These are phyloP conservation scores for Arizona elegans DNA, from an alignment of 2,113 vertebrate species.

Conservation along the genomic window DNA sequence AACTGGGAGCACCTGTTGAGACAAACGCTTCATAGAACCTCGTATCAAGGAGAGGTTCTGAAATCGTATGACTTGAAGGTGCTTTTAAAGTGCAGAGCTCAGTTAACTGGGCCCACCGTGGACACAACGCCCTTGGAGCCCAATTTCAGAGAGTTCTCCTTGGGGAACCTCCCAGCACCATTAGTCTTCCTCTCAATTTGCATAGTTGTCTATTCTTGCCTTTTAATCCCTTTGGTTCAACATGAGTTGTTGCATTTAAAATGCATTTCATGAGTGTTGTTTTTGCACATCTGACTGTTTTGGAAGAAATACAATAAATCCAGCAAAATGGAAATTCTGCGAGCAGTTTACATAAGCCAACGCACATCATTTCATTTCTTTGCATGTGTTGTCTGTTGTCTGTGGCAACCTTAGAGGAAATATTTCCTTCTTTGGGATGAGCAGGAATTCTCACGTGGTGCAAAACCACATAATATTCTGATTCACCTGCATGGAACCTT, in stretches of 20 bases:
- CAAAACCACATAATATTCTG: not conserved
- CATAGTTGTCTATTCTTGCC: not conserved
- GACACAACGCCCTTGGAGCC: not conserved
- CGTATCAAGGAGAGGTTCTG: not conserved
- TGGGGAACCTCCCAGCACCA: not conserved
- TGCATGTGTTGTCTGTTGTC: not conserved
- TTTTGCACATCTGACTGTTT: not conserved
- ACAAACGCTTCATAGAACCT: not conserved
- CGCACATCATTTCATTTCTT: not conserved
- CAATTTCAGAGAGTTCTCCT: not conserved
- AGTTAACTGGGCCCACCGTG: not conserved
- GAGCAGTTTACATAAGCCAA: not conserved
- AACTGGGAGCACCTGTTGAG: not conserved
- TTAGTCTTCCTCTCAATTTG: not conserved
- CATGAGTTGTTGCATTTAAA: not conserved
- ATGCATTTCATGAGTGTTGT: not conserved
- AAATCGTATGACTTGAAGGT: not conserved
- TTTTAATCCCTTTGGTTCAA: not conserved
- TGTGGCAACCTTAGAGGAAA: not conserved
- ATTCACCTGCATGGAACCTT: no score
- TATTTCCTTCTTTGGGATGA: not conserved
- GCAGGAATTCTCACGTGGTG: not conserved
- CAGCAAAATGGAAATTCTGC: not conserved
- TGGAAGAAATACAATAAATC: not conserved
- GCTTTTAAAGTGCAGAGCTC: not conserved